Percentiles rank a stretch among this genome's conserved stretches.
Conservation (phyloP, 2,113 vertebrate species). For the Seriola quinqueradiata region DNA sequence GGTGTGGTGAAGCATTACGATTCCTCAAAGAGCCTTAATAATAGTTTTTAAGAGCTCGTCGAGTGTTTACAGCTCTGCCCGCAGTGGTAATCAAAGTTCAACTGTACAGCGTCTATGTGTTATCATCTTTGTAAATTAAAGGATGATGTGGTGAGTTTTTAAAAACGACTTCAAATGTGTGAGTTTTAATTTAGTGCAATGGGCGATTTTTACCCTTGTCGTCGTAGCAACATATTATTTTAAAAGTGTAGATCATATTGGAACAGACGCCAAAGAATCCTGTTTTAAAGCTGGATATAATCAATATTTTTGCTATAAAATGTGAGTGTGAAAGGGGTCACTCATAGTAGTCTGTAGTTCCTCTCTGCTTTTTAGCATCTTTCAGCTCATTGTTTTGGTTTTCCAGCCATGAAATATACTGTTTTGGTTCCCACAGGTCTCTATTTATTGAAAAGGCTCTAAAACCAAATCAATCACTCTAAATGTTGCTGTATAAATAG, state of each 20-base stretch:
- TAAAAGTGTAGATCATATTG: neutral
- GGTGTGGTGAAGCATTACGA: slow-evolving; percentile 21
- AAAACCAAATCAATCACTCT: no score
- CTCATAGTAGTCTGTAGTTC: no score
- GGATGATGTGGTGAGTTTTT: slow-evolving; percentile 46
- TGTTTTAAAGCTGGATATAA: no score
- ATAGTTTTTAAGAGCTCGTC: slow-evolving; percentile 19
- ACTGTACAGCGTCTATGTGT: slow-evolving; percentile 53
- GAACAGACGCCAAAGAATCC: no score
- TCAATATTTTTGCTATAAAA: no score
- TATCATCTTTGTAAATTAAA: slow-evolving; percentile 67
- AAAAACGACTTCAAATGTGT: slow-evolving; percentile 27
- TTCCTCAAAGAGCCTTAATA: slow-evolving; percentile 48
- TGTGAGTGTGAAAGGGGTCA: no score
- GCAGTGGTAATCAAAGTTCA: slow-evolving; percentile 8
- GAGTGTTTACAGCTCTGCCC: slow-evolving; percentile 53
- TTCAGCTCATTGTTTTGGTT: no score
- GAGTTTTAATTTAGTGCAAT: slow-evolving; percentile 3
- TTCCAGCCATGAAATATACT: no score
- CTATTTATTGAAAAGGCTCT: no score
- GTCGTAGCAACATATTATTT: neutral
- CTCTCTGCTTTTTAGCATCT: no score
- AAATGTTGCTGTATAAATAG: no score
- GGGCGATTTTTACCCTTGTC: neutral
- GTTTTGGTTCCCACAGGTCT: no score